Base-by-base conservation (phyloP, 2,888 invertebrate species). In the Euphydryas editha region DNA sequence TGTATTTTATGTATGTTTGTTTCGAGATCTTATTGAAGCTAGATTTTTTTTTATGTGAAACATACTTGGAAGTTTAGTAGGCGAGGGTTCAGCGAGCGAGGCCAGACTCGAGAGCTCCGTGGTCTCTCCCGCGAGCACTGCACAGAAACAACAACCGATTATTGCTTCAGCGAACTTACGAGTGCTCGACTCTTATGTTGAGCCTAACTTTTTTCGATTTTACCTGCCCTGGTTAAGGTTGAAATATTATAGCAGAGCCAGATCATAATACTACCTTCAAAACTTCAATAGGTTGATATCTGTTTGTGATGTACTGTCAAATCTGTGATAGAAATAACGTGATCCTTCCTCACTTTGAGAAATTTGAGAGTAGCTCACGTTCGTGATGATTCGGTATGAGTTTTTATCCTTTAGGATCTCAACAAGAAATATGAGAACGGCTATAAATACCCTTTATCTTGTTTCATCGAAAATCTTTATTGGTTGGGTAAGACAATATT, bases 61-160 rank as follows among this genome's bases (percentile, higher is more conserved):
- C 94, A 85, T 94, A 94, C 94, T 94, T 94, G 94, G 93, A 85
- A 90, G 88, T 86, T 93, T 94, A 93, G 94, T 94, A 81, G 93
- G 93, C 89, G 93, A 85, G 85, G 91, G 88, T 78, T 93, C 93
- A 79, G 93, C 92, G 85, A 90, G 90, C 85, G 91, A 81, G 81
- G 90, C 85, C 86, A 87, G 88, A 81, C 89, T 90, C 86, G 91
- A 88, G 84, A 84, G 82, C 82, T 90, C 90, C 89, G 86, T 80
- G 78, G 84, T 77, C 81, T 87, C 89, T 75, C 81, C 88, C 82
- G 85, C 91, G 86, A 82, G 83, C 85, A 86, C 93, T 93, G 93
- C 87, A 91, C 90, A 92, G 79, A 92, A 92, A 92, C 79, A 90
- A 90, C 82, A 68, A 57, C 54, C 62, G 58, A 47, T 65, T 68